phyloP scores from a whole-genome alignment of 37 sponge, comb jelly and placozoan genomes.

The Hormiphora californensis region DNA sequence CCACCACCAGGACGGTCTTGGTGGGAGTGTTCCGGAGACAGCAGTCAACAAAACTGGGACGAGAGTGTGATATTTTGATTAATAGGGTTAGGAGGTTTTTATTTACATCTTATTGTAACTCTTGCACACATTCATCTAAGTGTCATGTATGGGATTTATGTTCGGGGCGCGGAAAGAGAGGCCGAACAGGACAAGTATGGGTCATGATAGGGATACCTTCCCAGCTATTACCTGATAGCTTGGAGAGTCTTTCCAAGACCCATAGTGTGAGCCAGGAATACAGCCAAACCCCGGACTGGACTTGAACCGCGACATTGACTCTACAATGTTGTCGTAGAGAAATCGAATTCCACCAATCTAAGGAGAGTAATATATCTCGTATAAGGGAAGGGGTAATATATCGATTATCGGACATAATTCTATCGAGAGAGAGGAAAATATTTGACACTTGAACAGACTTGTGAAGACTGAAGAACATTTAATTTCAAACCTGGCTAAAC shows the following conservation, averaged over 20 bases:
- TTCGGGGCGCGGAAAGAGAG: too few relatives aligned
- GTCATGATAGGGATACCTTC: too few relatives aligned
- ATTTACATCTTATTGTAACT: too few relatives aligned
- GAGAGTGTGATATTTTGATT: background rate
- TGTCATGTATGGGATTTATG: too few relatives aligned
- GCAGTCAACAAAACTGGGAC: constrained; percentile 73
- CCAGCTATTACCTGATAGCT: constrained; percentile 58
- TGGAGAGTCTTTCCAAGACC: constrained; percentile 97
- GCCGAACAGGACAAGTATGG: too few relatives aligned
- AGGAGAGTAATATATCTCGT: background rate
- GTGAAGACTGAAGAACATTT: too few relatives aligned
- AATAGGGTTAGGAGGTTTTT: too few relatives aligned
- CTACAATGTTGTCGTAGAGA: constrained; percentile 90
- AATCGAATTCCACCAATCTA: constrained; percentile 91
- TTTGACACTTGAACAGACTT: background rate
- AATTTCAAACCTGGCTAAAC: too few relatives aligned
- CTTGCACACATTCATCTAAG: too few relatives aligned
- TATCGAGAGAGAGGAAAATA: background rate
- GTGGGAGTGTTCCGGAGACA: constrained; percentile 74
- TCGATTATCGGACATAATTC: too few relatives aligned
- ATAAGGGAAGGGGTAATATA: background rate
- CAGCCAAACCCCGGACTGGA: constrained; percentile 81
- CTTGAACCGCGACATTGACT: constrained; percentile 61
- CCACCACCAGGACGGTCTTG: constrained; percentile 74
- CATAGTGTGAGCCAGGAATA: constrained; percentile 97